These are phyloP conservation scores for Petromus typicus DNA, from an alignment of 2,113 vertebrate genomes.

Conservation along the genomic window DNA sequence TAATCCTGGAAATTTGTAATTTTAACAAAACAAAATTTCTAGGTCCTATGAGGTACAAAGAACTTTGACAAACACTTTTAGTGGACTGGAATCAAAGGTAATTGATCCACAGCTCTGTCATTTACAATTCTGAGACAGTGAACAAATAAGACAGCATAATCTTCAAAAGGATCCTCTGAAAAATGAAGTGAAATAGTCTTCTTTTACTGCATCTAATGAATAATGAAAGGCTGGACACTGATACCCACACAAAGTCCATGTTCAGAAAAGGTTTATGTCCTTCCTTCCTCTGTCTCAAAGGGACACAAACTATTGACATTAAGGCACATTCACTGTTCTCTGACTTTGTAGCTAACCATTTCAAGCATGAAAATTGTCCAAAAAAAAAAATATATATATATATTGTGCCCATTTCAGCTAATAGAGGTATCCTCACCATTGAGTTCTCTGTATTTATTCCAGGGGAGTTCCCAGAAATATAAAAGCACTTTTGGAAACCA, in stretches of 20 bases:
- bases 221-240: neutral
- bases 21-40: neutral
- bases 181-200: neutral
- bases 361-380: neutral
- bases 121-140: neutral
- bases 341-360: neutral
- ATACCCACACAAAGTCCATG: neutral
- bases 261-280: neutral
- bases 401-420: neutral
- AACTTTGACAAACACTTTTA: neutral
- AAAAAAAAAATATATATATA: too few relatives aligned
- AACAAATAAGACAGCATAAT: neutral
- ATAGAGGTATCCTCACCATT: neutral
- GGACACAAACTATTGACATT: neutral
- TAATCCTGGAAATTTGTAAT: neutral
- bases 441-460: slow-evolving; percentile 6
- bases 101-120: neutral
- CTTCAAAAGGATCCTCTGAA: neutral
- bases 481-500: slow-evolving; percentile 15
- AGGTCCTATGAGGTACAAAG: neutral
- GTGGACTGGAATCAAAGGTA: neutral
- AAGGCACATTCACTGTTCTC: neutral
- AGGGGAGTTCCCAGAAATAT: neutral
- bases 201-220: neutral
- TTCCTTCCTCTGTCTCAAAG: neutral